These are phyloP conservation scores for Archocentrus centrarchus DNA, from an alignment of 2,113 vertebrate genomes.

Conservation along the genomic window DNA sequence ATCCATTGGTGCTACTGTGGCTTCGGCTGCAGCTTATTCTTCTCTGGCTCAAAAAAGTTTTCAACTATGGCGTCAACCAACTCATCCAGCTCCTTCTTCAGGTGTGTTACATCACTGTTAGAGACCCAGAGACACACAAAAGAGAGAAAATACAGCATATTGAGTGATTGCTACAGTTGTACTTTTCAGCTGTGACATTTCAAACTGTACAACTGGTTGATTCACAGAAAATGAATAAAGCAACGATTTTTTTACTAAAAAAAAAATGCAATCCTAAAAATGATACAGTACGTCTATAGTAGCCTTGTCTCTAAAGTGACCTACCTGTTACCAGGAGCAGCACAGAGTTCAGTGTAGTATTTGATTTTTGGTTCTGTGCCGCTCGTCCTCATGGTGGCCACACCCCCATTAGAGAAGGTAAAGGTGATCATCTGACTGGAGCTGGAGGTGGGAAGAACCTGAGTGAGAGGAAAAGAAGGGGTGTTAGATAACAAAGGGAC, in stretches of 20 bases:
- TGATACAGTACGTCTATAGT: not conserved
- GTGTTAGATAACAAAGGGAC: not conserved
- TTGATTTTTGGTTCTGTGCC: constrained; percentile 99
- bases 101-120: constrained; percentile 85
- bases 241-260: not conserved
- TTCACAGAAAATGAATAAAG: not conserved
- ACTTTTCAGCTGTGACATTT: not conserved
- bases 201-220: not conserved
- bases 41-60: constrained; percentile 93
- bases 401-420: constrained; percentile 92
- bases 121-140: not conserved
- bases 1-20: constrained; percentile 77
- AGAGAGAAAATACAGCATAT: not conserved
- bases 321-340: constrained; percentile 93
- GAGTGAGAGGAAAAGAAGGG: constrained; percentile 9
- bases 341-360: constrained; percentile 95
- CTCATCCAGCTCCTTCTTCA: constrained; percentile 90
- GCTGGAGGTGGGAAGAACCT: constrained; percentile 93
- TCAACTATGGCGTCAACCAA: constrained; percentile 89
- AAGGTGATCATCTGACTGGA: constrained; percentile 99
- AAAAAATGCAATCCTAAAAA: not conserved
- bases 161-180: not conserved
- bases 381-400: constrained; percentile 96
- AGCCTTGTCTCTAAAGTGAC: not conserved
- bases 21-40: constrained; percentile 89